Conservation (phyloP, 2,888 invertebrate species). For the Lasiommata megera region DNA sequence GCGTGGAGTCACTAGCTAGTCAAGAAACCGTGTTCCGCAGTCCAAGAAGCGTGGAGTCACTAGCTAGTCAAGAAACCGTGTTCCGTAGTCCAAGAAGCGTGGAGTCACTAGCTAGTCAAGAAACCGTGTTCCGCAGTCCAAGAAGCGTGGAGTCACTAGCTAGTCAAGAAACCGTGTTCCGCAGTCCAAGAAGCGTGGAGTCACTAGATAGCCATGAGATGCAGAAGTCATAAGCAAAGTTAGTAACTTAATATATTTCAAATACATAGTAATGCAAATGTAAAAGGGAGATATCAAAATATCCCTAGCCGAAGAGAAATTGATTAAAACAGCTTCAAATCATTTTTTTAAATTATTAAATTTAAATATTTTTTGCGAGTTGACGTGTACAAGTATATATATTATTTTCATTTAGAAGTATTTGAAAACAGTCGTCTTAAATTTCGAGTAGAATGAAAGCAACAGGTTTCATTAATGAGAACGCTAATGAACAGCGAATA, state of each 20-base stretch:
- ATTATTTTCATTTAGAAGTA: no score
- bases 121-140: not conserved
- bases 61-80: not conserved
- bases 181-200: not conserved
- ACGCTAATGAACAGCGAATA: not conserved
- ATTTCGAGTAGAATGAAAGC: not conserved
- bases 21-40: not conserved
- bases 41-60: conserved; percentile 15
- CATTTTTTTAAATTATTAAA: no score
- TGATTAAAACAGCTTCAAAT: no score
- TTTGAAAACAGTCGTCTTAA: not conserved
- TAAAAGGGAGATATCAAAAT: no score
- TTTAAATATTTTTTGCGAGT: no score
- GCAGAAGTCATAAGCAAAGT: no score
- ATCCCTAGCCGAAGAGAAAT: no score
- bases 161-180: not conserved
- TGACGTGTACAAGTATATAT: no score
- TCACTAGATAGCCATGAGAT: not conserved
- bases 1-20: conserved; percentile 13
- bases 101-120: conserved; percentile 11
- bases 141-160: conserved; percentile 16
- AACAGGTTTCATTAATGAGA: not conserved
- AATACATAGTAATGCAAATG: no score
- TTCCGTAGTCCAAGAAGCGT: conserved; percentile 24
- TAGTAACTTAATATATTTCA: no score